Evolutionary conservation across 2,797 vertebrate species (phyloP).

Genomic region (Denticeps clupeoides): DNA sequence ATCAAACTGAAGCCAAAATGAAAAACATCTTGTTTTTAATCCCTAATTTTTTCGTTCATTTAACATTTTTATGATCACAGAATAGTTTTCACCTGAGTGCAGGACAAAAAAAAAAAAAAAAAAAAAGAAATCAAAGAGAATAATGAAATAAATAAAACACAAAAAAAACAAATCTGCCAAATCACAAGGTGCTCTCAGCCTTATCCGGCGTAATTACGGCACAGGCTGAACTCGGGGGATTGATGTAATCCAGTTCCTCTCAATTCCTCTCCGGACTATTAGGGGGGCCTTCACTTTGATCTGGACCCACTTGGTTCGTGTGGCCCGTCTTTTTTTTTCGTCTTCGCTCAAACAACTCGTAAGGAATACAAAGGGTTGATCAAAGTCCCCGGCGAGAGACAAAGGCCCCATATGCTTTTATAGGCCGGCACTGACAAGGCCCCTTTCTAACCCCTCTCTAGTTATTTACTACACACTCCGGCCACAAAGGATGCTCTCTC

Average conservation of each 20-base stretch:
- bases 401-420: slow-evolving; percentile 50
- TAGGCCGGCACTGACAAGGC: slow-evolving; percentile 30
- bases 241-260: slow-evolving; percentile 47
- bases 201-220: too few species aligned
- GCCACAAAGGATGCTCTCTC: slow-evolving; percentile 49
- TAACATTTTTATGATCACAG: too few species aligned
- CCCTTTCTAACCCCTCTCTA: slow-evolving; percentile 44
- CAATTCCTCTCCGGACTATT: slow-evolving; percentile 59
- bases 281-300: slow-evolving; percentile 77
- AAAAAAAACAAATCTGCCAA: not conserved
- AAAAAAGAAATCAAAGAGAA: not conserved
- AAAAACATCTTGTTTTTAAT: too few species aligned
- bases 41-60: too few species aligned
- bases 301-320: slow-evolving; percentile 67
- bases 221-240: too few species aligned
- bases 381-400: slow-evolving; percentile 73
- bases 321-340: slow-evolving; percentile 28
- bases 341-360: slow-evolving; percentile 53
- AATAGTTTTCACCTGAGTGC: too few species aligned
- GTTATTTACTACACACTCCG: slow-evolving; percentile 42
- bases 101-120: not conserved
- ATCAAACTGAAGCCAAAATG: too few species aligned
- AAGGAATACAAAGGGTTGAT: slow-evolving; percentile 72
- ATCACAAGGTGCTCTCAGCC: not conserved
- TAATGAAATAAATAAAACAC: not conserved